These are phyloP conservation scores for Paraescarpia echinospica DNA, from an alignment of 1,140 invertebrate species.

Conservation along the genomic window DNA sequence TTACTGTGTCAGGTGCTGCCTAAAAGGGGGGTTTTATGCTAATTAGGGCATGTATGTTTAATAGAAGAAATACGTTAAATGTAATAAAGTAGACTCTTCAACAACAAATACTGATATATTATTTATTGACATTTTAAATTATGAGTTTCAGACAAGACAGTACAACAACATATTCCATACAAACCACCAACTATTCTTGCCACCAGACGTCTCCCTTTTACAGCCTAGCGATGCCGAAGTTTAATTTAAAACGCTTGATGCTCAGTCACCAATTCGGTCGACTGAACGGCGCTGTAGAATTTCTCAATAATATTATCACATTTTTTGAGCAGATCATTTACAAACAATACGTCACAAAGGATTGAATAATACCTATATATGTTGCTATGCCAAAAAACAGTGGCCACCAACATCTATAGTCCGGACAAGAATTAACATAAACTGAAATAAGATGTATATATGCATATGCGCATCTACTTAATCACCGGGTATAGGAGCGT, in stretches of 20 bases:
- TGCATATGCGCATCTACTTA: background rate
- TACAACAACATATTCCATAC: background rate
- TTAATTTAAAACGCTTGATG: background rate
- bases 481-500: background rate
- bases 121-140: slow-evolving; percentile 2
- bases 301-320: background rate
- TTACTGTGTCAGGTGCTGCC: too few species aligned
- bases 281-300: background rate
- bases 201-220: background rate
- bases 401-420: background rate
- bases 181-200: background rate
- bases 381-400: background rate
- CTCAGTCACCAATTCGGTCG: background rate
- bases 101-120: background rate
- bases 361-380: background rate
- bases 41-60: too few species aligned
- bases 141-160: background rate
- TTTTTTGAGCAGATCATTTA: background rate
- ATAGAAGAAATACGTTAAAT: too few species aligned
- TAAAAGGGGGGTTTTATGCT: too few species aligned
- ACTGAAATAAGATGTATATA: background rate
- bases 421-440: background rate
- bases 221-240: background rate
- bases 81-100: background rate
- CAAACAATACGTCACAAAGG: background rate